Evolutionary conservation across 2,797 vertebrate species (phyloP).

Genomic region (Carcharodon carcharias): DNA sequence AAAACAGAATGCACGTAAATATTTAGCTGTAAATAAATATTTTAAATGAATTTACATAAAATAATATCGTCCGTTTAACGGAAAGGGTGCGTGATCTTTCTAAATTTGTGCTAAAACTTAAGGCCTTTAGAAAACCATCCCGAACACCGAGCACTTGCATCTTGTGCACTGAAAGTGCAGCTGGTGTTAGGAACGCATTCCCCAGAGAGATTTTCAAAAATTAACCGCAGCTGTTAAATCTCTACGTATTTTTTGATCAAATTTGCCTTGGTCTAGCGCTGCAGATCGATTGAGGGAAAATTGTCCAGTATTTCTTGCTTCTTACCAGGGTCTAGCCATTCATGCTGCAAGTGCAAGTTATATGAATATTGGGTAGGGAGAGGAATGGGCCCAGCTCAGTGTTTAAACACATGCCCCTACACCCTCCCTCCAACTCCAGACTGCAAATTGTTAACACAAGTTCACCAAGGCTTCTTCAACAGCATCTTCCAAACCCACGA

Average conservation of each 20-base stretch:
- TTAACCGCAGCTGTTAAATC: neutral
- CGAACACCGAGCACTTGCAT: neutral
- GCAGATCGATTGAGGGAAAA: neutral
- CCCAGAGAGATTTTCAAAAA: neutral
- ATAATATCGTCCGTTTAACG: neutral
- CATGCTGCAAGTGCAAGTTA: neutral
- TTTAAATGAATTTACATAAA: neutral
- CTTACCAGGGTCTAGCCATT: neutral
- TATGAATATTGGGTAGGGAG: neutral
- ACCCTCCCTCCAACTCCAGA: neutral
- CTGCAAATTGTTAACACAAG: neutral
- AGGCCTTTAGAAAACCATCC: too few species aligned
- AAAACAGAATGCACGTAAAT: neutral
- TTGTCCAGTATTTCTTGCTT: neutral
- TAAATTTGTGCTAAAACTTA: neutral
- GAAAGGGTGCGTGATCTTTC: neutral
- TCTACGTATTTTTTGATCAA: neutral
- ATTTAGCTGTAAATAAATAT: conserved; percentile 1
- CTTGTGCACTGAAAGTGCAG: neutral
- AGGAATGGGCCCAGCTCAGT: neutral
- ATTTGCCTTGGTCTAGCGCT: neutral
- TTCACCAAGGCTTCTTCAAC: too few species aligned
- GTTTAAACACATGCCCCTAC: neutral
- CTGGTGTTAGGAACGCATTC: neutral
- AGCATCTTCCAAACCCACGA: too few species aligned